Evolutionary conservation across 2,888 invertebrate species (phyloP), one percentile per base, ranked within the genome.

Genomic region (Acholoe squamosa): DNA sequence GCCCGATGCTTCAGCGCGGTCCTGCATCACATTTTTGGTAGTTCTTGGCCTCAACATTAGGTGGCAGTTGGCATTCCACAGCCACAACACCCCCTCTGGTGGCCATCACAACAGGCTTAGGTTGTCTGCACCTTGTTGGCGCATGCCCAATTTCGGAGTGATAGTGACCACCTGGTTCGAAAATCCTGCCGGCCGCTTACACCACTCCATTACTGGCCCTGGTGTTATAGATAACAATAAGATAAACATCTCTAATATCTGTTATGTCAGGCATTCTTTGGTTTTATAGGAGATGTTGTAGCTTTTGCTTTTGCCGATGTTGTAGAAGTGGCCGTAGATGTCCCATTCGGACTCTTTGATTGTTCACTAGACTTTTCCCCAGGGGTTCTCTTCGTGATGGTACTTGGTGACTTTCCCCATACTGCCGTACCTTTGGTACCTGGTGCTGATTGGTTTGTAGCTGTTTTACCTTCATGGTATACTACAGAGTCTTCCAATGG

Each of bases 1-100:
- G 34, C 80, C 34, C 34, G 33, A 34, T n/a, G 43, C 80, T 80
- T 80, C 80, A 34, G 34, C 80, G 80, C 80, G 80, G 80, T 33
- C 80, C 80, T 43, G 34, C 43, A 34, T 22, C 80, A 80, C 80
- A 80, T 80, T n/a, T 25, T 22, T 31, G 28, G 76, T 76, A 76
- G 28, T 76, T 76, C 76, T 25, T 31, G 76, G 76, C 31, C 25
- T 14, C 14, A 31, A 1, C 76, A 25, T 5, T 1, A 16, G 76
- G 28, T 76, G 25, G 28, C 76, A 14, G 10, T 14, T 28, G 14
- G 3, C 10, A 16, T 25, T 19, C 10, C 61, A 22, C 61, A n/a
- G n/a, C n/a, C n/a, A n/a, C n/a, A n/a, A n/a, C n/a, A 61, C 61
- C 31, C 76, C 76, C 76, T 14, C 25, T 28, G 76, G 25, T 31